Evolutionary conservation across 2,888 invertebrate species (phyloP), one percentile per base, ranked within the genome.

Genomic region (Lumbricus terrestris): DNA sequence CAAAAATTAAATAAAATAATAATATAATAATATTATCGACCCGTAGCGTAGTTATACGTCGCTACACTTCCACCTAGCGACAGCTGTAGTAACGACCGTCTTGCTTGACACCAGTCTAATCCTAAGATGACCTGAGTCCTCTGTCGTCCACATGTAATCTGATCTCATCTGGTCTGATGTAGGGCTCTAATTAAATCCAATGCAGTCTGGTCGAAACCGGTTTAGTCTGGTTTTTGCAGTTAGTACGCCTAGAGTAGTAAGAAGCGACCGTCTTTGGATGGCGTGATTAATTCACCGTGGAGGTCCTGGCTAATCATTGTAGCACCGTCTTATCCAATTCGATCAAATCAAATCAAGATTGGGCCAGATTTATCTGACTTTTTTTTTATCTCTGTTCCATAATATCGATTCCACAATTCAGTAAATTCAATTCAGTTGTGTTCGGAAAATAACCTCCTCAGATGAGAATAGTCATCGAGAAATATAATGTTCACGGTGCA

Each of bases 191-290:
- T 47, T 47, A 47, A 47, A 20, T 69, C n/a, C 69, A 8, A 69
- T 69, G 69, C 69, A 69, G n/a, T n/a, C 69, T n/a, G n/a, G 69
- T 69, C n/a, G n/a, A n/a, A 69, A n/a, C 69, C n/a, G 69, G 69
- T 69, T 69, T 69, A n/a, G n/a, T 69, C 69, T 69, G 69, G n/a
- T 5, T n/a, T 29, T n/a, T 69, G 69, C n/a, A n/a, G n/a, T n/a
- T n/a, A n/a, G n/a, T n/a, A n/a, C n/a, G n/a, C n/a, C n/a, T n/a
- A n/a, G n/a, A n/a, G n/a, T 16, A n/a, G n/a, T 69, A 69, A n/a
- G 23, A 54, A 69, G 69, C 69, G 29, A n/a, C n/a, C 69, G n/a
- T 5, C 8, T 15, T 5, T 8, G 29, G 69, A n/a, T 69, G 69
- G 69, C n/a, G n/a, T 69, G 69, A 69, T 69, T n/a, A 69, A 8